A percentile compares a stretch with the other conserved stretches of the same genome.
Evolutionary conservation across 2,797 vertebrate species (phyloP).

Genomic region (Cyclura pinguis): DNA sequence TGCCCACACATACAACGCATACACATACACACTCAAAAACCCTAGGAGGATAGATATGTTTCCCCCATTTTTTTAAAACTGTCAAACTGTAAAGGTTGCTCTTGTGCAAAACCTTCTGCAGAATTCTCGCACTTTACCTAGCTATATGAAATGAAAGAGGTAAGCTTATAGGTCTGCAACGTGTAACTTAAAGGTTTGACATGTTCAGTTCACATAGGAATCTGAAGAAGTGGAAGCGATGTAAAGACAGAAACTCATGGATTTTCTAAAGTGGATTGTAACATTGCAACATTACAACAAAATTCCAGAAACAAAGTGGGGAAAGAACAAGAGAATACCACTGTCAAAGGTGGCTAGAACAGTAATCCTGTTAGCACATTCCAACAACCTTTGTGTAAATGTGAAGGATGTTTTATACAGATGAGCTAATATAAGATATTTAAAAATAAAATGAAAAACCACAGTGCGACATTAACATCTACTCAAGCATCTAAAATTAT

Average conservation of each 20-base stretch:
- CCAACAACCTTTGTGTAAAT: too few relatives aligned
- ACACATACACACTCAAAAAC: not conserved
- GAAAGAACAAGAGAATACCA: not conserved
- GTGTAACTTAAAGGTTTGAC: not conserved
- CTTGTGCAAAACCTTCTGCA: not conserved
- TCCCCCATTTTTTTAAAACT: not conserved
- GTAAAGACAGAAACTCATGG: not conserved
- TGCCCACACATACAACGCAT: too few relatives aligned
- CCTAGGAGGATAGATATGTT: not conserved
- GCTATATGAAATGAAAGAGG: not conserved
- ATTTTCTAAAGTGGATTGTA: not conserved
- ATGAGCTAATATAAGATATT: too few relatives aligned
- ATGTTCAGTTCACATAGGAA: not conserved
- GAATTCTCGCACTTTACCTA: not conserved
- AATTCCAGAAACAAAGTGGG: not conserved
- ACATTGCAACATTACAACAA: not conserved
- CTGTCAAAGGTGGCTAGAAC: not conserved
- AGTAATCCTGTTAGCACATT: not conserved
- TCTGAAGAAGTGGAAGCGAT: not conserved
- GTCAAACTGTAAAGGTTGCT: not conserved
- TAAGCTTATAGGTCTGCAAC: too few relatives aligned
- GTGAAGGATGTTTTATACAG: too few relatives aligned
- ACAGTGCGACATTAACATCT: too few relatives aligned
- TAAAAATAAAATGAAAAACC: too few relatives aligned
- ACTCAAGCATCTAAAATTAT: too few relatives aligned